Evolutionary conservation across 1,140 invertebrate genomes (phyloP).

Genomic region (Galleria mellonella): DNA sequence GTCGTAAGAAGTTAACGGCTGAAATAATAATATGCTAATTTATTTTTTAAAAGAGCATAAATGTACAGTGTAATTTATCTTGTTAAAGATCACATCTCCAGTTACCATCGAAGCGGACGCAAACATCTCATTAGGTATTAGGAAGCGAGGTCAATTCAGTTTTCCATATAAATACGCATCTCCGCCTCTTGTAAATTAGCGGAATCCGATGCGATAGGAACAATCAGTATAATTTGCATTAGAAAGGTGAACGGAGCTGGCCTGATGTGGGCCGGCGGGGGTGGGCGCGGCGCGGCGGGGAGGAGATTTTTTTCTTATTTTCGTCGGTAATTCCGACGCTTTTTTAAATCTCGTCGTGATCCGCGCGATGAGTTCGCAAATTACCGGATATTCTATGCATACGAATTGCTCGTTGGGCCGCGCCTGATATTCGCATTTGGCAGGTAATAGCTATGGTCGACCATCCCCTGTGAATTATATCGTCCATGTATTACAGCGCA

Average conservation of each 20-base stretch:
- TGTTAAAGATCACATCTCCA: too few relatives aligned
- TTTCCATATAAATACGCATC: background rate
- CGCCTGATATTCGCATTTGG: constrained; percentile 10
- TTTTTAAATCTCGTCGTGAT: constrained; percentile 34
- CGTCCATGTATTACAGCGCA: too few relatives aligned
- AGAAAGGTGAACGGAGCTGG: constrained; percentile 13
- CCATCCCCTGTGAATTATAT: background rate
- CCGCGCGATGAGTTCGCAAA: constrained; percentile 35
- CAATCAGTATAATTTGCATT: constrained; percentile 28
- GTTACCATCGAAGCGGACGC: too few relatives aligned
- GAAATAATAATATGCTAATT: too few relatives aligned
- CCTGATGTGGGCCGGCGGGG: background rate
- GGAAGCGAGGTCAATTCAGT: background rate
- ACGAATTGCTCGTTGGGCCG: constrained; percentile 26
- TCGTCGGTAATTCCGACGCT: constrained; percentile 17
- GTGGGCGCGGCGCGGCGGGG: background rate
- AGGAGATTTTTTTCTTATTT: constrained; percentile 16
- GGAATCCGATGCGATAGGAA: constrained; percentile 18
- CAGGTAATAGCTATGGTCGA: background rate
- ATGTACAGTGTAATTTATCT: too few relatives aligned
- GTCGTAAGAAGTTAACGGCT: too few relatives aligned
- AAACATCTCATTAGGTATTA: background rate
- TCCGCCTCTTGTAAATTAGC: constrained; percentile 21
- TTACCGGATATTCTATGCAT: constrained; percentile 35
- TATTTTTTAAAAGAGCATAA: too few relatives aligned